These are phyloP conservation scores for Phallusia fumigata DNA, from an alignment of 23 tunicate species.

Conservation along the genomic window DNA sequence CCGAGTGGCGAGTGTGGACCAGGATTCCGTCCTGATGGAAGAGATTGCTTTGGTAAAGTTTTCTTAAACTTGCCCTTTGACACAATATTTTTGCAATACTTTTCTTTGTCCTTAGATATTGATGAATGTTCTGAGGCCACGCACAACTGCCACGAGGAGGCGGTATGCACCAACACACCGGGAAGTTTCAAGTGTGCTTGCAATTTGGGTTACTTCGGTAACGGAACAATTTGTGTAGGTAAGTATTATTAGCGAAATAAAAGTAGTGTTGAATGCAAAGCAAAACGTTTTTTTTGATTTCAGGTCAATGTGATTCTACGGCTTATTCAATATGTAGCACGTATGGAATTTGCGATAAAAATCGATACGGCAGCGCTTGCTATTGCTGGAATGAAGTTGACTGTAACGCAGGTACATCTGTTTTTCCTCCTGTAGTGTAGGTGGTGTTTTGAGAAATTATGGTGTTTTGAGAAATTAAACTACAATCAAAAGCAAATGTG, in stretches of 20 bases:
- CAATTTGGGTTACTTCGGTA: neutral
- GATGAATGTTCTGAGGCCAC: neutral
- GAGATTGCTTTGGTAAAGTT: no score
- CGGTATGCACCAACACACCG: constrained; percentile 4
- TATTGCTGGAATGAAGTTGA: neutral
- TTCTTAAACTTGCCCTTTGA: no score
- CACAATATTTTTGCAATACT: no score
- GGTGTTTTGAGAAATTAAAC: no score
- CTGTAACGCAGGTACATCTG: neutral
- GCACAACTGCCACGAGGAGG: constrained; percentile 4
- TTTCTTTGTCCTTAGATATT: neutral
- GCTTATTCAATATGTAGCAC: neutral
- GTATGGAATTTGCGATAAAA: neutral
- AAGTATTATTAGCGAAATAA: no score
- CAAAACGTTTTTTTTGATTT: neutral
- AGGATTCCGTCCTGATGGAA: no score
- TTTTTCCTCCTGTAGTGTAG: no score
- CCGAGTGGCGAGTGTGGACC: no score
- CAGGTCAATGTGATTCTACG: neutral
- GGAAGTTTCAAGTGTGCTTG: neutral
- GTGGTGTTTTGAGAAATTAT: no score
- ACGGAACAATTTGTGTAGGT: neutral
- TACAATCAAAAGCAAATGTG: no score
- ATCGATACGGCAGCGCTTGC: neutral
- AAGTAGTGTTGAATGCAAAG: neutral